A percentile compares a stretch with the other conserved stretches of the same genome.
Evolutionary conservation across 2,797 vertebrate genomes (phyloP).

Genomic region (Platalea minor): DNA sequence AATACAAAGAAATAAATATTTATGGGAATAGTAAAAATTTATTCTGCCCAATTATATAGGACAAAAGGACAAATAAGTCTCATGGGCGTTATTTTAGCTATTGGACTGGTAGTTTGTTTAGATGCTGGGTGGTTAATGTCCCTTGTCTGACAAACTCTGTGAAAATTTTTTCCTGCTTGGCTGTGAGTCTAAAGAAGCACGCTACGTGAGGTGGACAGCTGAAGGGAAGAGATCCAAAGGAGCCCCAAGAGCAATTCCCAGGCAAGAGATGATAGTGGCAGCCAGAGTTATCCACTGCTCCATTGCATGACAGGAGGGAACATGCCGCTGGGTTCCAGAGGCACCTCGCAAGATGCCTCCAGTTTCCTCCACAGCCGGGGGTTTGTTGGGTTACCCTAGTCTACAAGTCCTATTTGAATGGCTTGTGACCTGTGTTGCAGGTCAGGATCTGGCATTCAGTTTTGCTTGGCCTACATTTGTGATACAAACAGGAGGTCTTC

Average conservation of each 20-base stretch:
- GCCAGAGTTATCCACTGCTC: neutral
- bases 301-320: neutral
- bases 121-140: neutral
- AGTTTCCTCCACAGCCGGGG: neutral
- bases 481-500: neutral
- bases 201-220: rapidly evolving
- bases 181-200: neutral
- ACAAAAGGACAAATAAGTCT: neutral
- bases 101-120: neutral
- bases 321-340: neutral
- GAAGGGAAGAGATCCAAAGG: neutral
- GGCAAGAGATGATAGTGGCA: neutral
- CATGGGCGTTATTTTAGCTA: neutral
- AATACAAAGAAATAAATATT: neutral
- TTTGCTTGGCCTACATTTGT: neutral
- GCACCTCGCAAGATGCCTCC: neutral
- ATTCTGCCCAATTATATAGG: neutral
- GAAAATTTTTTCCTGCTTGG: neutral
- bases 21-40: neutral
- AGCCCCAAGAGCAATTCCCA: neutral
- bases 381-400: neutral
- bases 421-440: neutral
- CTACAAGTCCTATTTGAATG: neutral
- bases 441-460: neutral
- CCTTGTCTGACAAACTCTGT: neutral